Conservation (phyloP, 23 tunicate genomes). For the Clavelina lepadiformis region DNA sequence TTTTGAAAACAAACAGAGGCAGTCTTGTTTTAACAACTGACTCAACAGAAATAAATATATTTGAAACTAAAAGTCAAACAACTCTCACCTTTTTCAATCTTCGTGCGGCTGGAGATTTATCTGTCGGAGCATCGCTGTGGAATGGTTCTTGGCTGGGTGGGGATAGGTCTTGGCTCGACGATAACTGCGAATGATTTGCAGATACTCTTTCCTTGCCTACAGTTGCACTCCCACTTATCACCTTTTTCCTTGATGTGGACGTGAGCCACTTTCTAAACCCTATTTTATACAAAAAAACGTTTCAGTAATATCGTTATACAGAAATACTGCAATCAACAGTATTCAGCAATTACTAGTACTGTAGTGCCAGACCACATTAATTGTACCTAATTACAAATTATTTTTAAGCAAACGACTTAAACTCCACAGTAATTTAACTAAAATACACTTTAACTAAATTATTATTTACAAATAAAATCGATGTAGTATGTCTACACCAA, state of each 20-base stretch:
- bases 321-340: neutral
- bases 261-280: constrained; percentile 74
- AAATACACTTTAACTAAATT: no score
- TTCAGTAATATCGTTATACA: neutral
- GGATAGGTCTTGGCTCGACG: constrained; percentile 4
- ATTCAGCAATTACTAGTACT: neutral
- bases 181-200: neutral
- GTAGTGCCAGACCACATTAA: no score
- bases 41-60: neutral
- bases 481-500: no score
- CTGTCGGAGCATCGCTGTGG: neutral
- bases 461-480: no score
- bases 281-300: constrained; percentile 16
- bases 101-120: constrained; percentile 12
- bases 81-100: constrained; percentile 20
- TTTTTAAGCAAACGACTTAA: no score
- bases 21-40: neutral
- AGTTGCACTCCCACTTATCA: constrained; percentile 38
- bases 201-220: constrained; percentile 6
- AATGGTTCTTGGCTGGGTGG: neutral
- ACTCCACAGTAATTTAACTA: no score
- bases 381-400: no score
- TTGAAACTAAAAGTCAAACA: neutral
- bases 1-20: neutral
- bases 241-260: constrained; percentile 44